Base-by-base conservation (phyloP, 2,888 invertebrate genomes). In the Glyphotaelius pellucidus region DNA sequence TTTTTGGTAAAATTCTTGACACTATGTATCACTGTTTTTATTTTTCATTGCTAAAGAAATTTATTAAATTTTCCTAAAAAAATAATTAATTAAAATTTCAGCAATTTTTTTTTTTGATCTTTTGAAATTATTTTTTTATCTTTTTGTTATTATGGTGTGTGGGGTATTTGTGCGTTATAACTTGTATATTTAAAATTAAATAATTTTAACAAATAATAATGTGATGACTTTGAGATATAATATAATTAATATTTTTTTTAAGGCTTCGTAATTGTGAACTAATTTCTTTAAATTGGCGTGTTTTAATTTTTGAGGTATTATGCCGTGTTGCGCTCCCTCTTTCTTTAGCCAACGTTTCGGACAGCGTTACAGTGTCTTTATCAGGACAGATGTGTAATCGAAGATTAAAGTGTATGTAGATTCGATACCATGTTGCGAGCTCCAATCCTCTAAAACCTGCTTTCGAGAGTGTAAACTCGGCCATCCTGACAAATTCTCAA, bases 101-200 rank as follows among this genome's bases (percentile, higher is more conserved):
- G 12, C 35, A 83, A 32, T 67, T 67, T 67, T 15, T 15, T 19
- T 52, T 52, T 19, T 52, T 52, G 3, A 52, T 52, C 52, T 19
- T 52, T 19, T 3, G 19, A 42, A 47, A 47, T 0, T 47, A 47
- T 14, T 47, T 47, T 47, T 14, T 11, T 47, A 42, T 12, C 31
- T 81, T 32, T 83, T 25, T 35, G 32, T 83, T 83, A 32, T 83
- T 85, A 86, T 86, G 86, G 86, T 86, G 86, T 86, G 86, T 83
- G 83, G 83, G 83, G 35, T 83, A 83, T 83, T 83, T 25, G 25
- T 83, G 83, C 83, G 32, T 83, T 15, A 35, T 83, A 83, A 35
- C 5, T 83, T 32, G 35, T 83, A 83, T 19, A 35, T 31, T 83
- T 31, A n/a, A 83, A 25, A 35, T 35, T 35, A 83, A 83, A 83